Base-by-base conservation (phyloP, 2,797 vertebrate species). In the Pipistrellus nathusii region DNA sequence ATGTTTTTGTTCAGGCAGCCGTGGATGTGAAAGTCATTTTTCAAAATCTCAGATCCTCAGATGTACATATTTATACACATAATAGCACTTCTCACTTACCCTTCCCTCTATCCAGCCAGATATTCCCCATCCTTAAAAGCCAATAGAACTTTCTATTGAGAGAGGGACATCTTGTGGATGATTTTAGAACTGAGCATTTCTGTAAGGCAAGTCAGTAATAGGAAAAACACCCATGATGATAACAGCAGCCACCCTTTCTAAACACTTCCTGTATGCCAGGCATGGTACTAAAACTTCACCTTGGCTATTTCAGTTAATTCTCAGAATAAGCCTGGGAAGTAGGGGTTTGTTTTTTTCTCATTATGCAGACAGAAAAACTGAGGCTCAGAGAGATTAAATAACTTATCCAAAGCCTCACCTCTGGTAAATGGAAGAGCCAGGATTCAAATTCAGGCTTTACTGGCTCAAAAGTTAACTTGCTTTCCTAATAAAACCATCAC, bases 81-180 rank as follows among this genome's bases (percentile, higher is more conserved):
- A 51, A 35, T 77, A 14, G 5, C 48, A 35, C 35, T 78, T 93
- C 32, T 90, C 38, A 25, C 15, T 85, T 91, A 51, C 32, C 21
- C 20, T 93, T 86, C 32, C n/a, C 15, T 80, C 64, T 55, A 48
- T 46, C 51, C 38, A 62, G 41, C 11, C 55, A 82, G 62, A 88
- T 88, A 62, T 53, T 82, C 32, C 51, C 30, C 25, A 41, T 72
- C 53, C 59, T 77, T 80, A 88, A 88, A 95, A 92, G 30, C 41
- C 5, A 66, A 20, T 1, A 7, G 55, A 90, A 92, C 86, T 95
- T 81, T 83, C 95, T 97, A 21, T 94, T 88, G 95, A 97, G 62
- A 97, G 92, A 88, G 97, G 20, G 97, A 97, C 98, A 97, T 94
- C 98, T 97, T 75, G 97, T 96, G 97, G 98, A 96, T 83, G 88